Conservation (phyloP, 1,140 invertebrate species). For the Fopius arisanus region DNA sequence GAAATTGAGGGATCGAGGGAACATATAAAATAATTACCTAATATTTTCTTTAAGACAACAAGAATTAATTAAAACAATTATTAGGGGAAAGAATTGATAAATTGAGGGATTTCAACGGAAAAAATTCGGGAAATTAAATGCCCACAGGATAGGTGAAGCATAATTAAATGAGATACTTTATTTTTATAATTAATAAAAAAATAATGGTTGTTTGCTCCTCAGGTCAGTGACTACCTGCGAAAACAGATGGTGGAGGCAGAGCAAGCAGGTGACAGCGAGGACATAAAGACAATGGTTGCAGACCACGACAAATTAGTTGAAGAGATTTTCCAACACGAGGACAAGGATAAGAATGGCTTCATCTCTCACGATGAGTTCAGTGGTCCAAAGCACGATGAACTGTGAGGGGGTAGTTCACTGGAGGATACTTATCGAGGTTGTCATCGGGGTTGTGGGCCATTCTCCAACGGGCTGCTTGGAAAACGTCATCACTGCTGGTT, state of each 20-base stretch:
- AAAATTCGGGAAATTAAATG: too few species aligned
- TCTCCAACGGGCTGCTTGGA: neutral
- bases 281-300: slow-evolving; percentile 84
- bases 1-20: too few species aligned
- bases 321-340: slow-evolving; percentile 97
- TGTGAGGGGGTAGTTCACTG: slow-evolving; percentile 69
- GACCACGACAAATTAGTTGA: slow-evolving; percentile 94
- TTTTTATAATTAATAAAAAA: too few species aligned
- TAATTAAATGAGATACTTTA: too few species aligned
- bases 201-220: slow-evolving; percentile 18
- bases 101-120: too few species aligned
- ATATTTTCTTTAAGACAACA: too few species aligned
- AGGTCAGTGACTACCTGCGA: slow-evolving; percentile 90
- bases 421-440: slow-evolving; percentile 13
- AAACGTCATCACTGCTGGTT: neutral
- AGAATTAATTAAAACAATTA: too few species aligned
- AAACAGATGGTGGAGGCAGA: slow-evolving; percentile 87
- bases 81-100: too few species aligned
- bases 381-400: slow-evolving; percentile 95
- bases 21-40: too few species aligned
- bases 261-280: slow-evolving; percentile 71
- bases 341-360: slow-evolving; percentile 93
- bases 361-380: slow-evolving; percentile 96
- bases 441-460: slow-evolving; percentile 10
- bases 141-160: too few species aligned